Conservation (phyloP, 2,888 invertebrate genomes). For the Cactoblastis cactorum region DNA sequence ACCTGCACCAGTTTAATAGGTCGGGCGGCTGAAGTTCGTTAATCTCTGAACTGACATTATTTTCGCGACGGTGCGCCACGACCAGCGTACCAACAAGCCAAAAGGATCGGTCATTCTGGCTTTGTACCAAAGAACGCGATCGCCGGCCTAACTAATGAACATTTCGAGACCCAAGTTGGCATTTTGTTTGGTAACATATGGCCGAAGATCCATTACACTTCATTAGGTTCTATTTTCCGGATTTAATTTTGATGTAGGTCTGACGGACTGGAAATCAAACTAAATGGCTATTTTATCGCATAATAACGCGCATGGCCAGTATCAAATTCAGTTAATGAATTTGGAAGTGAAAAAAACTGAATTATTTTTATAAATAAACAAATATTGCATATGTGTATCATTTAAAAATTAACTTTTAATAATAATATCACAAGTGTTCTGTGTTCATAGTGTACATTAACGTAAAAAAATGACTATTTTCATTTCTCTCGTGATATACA, state of each 20-base stretch:
- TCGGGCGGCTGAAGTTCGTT: slow-evolving; percentile 75
- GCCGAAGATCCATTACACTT: slow-evolving; percentile 16
- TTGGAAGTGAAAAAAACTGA: too few relatives aligned
- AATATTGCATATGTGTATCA: too few relatives aligned
- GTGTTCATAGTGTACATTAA: too few relatives aligned
- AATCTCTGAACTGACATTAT: slow-evolving; percentile 77
- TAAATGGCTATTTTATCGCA: neutral
- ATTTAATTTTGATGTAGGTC: neutral
- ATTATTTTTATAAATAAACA: too few relatives aligned
- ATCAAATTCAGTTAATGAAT: too few relatives aligned
- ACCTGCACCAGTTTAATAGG: slow-evolving; percentile 64
- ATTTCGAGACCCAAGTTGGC: slow-evolving; percentile 73
- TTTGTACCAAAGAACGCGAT: slow-evolving; percentile 75
- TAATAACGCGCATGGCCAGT: neutral
- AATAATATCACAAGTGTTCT: too few relatives aligned
- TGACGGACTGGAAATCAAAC: neutral
- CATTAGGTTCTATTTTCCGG: neutral
- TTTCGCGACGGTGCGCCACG: slow-evolving; percentile 64
- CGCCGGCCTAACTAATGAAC: slow-evolving; percentile 67
- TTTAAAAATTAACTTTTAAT: too few relatives aligned
- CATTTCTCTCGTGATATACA: too few relatives aligned
- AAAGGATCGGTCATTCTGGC: slow-evolving; percentile 77
- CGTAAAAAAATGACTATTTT: too few relatives aligned
- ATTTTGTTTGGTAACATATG: slow-evolving; percentile 45
- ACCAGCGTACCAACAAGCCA: slow-evolving; percentile 73